phyloP scores from a whole-genome alignment of 1,140 invertebrate genomes.

The Mactra quadrangularis region DNA sequence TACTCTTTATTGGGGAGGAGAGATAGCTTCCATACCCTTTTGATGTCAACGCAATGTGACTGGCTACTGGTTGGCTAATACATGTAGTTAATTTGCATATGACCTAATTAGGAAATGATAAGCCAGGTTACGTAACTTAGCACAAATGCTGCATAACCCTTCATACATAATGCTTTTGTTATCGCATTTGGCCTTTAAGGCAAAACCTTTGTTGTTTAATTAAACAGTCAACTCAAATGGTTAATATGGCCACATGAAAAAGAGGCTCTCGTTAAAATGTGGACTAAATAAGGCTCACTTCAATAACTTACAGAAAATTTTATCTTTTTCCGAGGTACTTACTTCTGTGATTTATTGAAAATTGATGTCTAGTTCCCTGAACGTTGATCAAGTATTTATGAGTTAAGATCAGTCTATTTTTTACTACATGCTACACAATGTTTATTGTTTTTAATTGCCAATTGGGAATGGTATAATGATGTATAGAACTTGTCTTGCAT shows the following conservation, averaged over 20 bases:
- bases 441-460: constrained; percentile 28
- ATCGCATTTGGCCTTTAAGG: too few species aligned
- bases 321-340: too few species aligned
- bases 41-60: not conserved
- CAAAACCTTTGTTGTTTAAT: too few species aligned
- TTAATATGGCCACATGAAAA: constrained; percentile 2
- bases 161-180: too few species aligned
- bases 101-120: constrained; percentile 1
- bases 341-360: constrained; percentile 34
- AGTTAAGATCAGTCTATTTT: not conserved
- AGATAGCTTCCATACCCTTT: not conserved
- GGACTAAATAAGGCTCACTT: not conserved
- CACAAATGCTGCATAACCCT: too few species aligned
- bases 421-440: not conserved
- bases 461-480: constrained; percentile 20
- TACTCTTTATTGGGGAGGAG: constrained; percentile 15
- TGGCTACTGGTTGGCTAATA: not conserved
- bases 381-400: constrained; percentile 39
- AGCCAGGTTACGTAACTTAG: too few species aligned
- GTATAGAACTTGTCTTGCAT: constrained; percentile 27
- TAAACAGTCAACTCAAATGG: not conserved
- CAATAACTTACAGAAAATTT: too few species aligned
- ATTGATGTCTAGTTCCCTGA: constrained; percentile 4
- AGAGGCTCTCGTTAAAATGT: constrained; percentile 2
- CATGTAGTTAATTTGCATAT: not conserved